Conservation (phyloP, 2,888 invertebrate genomes). For the Tholera decimalis region DNA sequence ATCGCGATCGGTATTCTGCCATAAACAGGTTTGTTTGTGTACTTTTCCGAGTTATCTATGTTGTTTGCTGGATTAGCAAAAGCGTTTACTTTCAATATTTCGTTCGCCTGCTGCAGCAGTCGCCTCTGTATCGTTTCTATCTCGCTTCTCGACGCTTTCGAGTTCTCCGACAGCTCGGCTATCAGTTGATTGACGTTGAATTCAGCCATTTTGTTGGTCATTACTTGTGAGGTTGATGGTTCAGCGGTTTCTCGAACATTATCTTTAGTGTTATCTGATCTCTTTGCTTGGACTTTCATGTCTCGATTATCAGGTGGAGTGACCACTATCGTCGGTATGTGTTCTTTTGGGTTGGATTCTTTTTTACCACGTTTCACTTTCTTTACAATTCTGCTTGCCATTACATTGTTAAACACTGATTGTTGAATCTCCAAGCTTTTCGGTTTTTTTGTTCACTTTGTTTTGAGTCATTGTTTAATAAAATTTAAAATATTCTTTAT, state of each 20-base stretch:
- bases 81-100: constrained; percentile 88
- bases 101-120: constrained; percentile 86
- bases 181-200: constrained; percentile 87
- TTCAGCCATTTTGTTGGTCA: constrained; percentile 77
- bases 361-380: constrained; percentile 94
- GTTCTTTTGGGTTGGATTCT: constrained; percentile 74
- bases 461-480: constrained; percentile 55
- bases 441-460: constrained; percentile 66
- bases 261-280: constrained; percentile 69
- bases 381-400: constrained; percentile 93
- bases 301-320: constrained; percentile 80
- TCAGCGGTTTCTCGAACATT: constrained; percentile 60
- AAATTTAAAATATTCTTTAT: constrained; percentile 47
- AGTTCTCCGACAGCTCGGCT: constrained; percentile 86
- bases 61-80: constrained; percentile 84
- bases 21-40: constrained; percentile 79
- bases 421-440: constrained; percentile 78
- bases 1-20: constrained; percentile 78
- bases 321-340: constrained; percentile 81
- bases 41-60: constrained; percentile 82
- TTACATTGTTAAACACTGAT: constrained; percentile 90
- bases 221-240: constrained; percentile 66
- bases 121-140: constrained; percentile 87
- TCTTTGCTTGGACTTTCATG: constrained; percentile 84
- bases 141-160: constrained; percentile 85